These are phyloP conservation scores for Anguilla rostrata DNA, from an alignment of 2,113 vertebrate species.

Conservation along the genomic window DNA sequence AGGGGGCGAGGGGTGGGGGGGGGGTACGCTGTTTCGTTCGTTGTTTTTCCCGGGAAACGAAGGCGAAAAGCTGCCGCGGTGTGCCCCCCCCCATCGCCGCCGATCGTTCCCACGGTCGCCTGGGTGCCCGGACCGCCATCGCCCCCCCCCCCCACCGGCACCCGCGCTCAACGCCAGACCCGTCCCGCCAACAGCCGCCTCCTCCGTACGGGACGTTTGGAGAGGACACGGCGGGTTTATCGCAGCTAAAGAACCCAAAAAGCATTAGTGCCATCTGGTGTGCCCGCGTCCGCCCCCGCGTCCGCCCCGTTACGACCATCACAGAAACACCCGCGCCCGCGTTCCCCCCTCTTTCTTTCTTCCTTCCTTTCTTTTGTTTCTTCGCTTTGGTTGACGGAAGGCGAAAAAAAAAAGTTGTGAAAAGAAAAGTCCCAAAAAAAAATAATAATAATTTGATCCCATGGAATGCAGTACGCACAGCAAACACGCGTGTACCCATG, in stretches of 20 bases:
- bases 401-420: not conserved
- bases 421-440: not conserved
- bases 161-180: slow-evolving; percentile 37
- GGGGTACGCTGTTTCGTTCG: not conserved
- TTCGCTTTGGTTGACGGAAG: not conserved
- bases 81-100: not conserved
- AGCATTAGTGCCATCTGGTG: not conserved
- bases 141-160: slow-evolving; percentile 41
- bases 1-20: not conserved
- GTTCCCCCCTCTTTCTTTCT: not conserved
- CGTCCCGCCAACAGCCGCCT: not conserved
- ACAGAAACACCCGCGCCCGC: too few relatives aligned
- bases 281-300: too few relatives aligned
- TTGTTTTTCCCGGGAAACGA: not conserved
- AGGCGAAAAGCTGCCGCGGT: slow-evolving; percentile 2
- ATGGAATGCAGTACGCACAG: not conserved
- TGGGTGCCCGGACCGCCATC: slow-evolving; percentile 48
- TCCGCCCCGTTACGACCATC: not conserved
- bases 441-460: not conserved
- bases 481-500: not conserved
- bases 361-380: not conserved
- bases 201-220: not conserved
- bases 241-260: not conserved
- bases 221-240: not conserved
- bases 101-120: slow-evolving; percentile 36